Conservation (phyloP, 2,888 invertebrate species). For the Lobophora halterata region DNA sequence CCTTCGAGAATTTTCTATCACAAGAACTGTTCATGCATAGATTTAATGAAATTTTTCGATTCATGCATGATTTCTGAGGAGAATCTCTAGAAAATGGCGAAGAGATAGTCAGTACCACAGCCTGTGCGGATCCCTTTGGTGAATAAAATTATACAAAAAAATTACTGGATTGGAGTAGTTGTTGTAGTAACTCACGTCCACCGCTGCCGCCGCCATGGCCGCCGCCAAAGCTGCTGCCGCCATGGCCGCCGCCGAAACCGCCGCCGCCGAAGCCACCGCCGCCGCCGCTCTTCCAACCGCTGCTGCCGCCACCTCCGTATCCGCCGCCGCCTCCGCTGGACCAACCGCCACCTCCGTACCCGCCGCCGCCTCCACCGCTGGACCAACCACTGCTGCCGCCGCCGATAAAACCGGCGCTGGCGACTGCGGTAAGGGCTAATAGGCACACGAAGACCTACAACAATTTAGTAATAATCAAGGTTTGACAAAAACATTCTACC, state of each 20-base stretch:
- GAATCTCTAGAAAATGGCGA: no score
- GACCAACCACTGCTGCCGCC: conserved; percentile 45
- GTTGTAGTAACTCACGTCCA: conserved; percentile 46
- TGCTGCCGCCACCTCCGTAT: conserved; percentile 34
- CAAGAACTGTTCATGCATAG: no score
- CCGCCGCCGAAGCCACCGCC: conserved; percentile 31
- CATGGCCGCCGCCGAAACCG: conserved; percentile 34
- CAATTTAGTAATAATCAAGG: no score
- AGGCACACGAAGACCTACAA: conserved; percentile 71
- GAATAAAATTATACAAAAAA: no score
- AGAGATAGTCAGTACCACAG: no score
- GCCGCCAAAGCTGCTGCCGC: conserved; percentile 31
- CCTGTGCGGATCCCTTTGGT: no score
- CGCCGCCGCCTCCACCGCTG: conserved; percentile 43
- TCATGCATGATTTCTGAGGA: no score
- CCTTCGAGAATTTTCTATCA: no score
- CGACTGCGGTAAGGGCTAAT: conserved; percentile 61
- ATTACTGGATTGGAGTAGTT: no score
- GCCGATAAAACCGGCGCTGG: conserved; percentile 61
- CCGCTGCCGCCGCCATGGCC: conserved; percentile 36
- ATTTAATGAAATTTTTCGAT: no score
- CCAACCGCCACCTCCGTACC: conserved; percentile 41
- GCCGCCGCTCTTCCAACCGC: conserved; percentile 42
- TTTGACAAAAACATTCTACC: no score
- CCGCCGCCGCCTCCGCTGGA: conserved; percentile 36